Base-by-base conservation (phyloP, 2,113 vertebrate genomes). In the Grantiella picta region DNA sequence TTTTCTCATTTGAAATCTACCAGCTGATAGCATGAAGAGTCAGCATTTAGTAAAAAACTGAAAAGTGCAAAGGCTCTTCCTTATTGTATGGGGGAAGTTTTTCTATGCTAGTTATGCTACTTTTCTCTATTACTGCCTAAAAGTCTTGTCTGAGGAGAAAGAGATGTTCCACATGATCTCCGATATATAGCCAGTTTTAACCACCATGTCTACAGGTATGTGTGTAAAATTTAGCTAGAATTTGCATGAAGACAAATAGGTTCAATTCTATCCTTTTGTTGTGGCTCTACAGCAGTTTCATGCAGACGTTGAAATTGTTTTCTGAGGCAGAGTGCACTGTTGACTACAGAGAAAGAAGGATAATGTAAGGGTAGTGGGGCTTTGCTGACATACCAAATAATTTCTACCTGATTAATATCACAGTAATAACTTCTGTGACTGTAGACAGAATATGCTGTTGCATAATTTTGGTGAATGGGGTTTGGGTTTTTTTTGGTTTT, bases 401-500 rank as follows among this genome's bases (percentile, higher is more conserved):
- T 42, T 65, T 87, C 9, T 75, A 10, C 16, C 6, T 57, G 53
- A 53, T 38, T 90, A 70, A 42, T 57, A 57, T 33, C 4, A 5
- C 45, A 45, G 21, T 44, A 60, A 25, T 49, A 54, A n/a, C 25
- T 73, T 73, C 56, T 93, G 35, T 63, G 56, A 70, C 20, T 69
- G 7, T 33, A 45, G 42, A 52, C 22, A 76, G 15, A 63, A 31
- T 65, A 29, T 53, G 11, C 15, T 60, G 7, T 52, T 60, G 54
- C 9, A 29, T 76, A n/a, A 50, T 75, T 71, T 71, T 11, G 25
- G 6, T 6, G 5, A 15, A 53, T 38, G 9, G 1, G 4, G 8
- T 33, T 54, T 49, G 11, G 10, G 0, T 2, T 5, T 45, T 56
- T 16, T 47, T 16, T 45, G 16, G 0, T 36, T 78, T 65, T 6